Evolutionary conservation across 2,113 vertebrate genomes (phyloP), one percentile per base, ranked within the genome.

Genomic region (Gobius niger): DNA sequence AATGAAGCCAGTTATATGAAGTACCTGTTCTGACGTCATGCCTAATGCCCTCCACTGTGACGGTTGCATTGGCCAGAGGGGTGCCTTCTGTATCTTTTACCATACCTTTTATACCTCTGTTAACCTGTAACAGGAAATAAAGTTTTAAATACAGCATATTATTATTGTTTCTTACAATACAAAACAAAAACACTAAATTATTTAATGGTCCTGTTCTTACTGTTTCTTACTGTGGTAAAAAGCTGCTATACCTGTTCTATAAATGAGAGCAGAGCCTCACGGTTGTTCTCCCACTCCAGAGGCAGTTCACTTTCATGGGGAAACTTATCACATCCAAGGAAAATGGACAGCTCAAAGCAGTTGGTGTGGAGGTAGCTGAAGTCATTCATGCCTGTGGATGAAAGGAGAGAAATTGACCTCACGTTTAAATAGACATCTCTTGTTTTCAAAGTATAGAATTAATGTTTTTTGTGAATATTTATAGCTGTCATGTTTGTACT

Each of bases 321-420:
- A 68, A 96, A 99, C 88, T 99, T 99, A 90, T 99, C 97, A 0
- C 98, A 99, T 76, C 97, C 96, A 85, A 98, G 76, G 82, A 95
- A 98, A 78, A 99, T 44, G 56, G 96, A 96, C 41, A 99, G 92
- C 85, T 99, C 97, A 65, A 98, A 92, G 87, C 96, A 98, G 90
- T 99, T 99, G 60, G 95, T 96, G 77, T 99, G 97, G 56, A 99
- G 92, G 88, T 99, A 99, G 82, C 96, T 98, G 91, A 99, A 99
- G 89, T 99, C 98, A 0, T 99, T 99, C 94, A 99, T 95, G 61
- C 91, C 98, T 99, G 83, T 11, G 14, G 52, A 13, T 44, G 72
- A 60, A 9, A 16, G 34, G 9, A 51, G 7, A 42, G 42, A 57
- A 4, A 19, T 6, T 6, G 7, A 12, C 9, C 0, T 16, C n/a